Evolutionary conservation across 2,797 vertebrate species (phyloP).

Genomic region (Lepus oiostolus): DNA sequence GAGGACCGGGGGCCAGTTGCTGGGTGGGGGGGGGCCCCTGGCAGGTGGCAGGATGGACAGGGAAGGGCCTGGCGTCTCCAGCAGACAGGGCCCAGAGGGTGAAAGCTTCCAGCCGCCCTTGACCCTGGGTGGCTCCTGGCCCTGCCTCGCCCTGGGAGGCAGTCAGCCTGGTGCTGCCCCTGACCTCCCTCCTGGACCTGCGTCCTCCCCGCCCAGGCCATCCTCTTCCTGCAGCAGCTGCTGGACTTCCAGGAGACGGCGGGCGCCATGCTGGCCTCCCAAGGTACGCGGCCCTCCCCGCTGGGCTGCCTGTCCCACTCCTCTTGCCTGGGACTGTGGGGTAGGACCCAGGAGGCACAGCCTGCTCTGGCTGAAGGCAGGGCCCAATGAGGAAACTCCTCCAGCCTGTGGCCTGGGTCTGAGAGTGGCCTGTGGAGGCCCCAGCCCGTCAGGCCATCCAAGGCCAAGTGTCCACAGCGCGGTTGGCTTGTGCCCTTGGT

Average conservation of each 20-base stretch:
- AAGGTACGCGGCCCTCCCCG: constrained; percentile 90
- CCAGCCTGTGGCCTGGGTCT: neutral
- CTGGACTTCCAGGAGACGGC: constrained; percentile 99
- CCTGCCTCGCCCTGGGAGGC: neutral
- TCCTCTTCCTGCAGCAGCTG: constrained; percentile 97
- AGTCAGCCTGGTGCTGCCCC: neutral
- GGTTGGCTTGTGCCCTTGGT: neutral
- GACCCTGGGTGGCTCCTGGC: neutral
- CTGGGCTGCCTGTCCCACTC: neutral
- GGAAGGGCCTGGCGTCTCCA: accelerated
- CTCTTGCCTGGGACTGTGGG: neutral
- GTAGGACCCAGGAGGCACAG: neutral
- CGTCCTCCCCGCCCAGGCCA: constrained; percentile 90
- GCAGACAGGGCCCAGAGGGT: neutral
- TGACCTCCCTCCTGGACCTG: neutral
- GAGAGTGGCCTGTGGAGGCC: neutral
- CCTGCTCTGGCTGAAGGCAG: neutral
- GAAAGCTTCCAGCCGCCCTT: neutral
- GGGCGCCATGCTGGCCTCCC: constrained; percentile 98
- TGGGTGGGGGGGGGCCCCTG: neutral
- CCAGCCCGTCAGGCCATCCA: neutral
- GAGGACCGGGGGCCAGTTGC: neutral
- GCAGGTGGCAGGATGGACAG: neutral
- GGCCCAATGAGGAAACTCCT: neutral
- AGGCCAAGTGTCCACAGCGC: neutral